Conservation (phyloP, 2,888 invertebrate species). For the Troglohyphantes excavatus region DNA sequence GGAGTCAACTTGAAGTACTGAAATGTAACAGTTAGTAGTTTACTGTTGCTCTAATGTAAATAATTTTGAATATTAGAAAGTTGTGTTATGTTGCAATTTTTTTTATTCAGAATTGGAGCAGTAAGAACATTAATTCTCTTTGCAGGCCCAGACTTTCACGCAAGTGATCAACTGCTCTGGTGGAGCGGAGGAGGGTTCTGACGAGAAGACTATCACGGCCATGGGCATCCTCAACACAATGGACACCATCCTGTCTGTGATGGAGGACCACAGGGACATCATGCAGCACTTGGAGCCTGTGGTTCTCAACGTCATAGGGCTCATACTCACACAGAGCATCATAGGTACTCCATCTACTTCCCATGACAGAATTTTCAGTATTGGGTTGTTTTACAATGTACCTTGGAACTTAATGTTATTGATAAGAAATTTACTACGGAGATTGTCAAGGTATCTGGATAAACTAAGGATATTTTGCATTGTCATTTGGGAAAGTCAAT, state of each 20-base stretch:
- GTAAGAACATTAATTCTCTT: too few species aligned
- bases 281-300: conserved; percentile 94
- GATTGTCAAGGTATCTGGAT: too few species aligned
- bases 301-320: conserved; percentile 91
- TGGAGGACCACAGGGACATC: conserved; percentile 90
- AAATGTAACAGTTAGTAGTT: too few species aligned
- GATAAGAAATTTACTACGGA: too few species aligned
- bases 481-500: too few species aligned
- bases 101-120: conserved; percentile 24
- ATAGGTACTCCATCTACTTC: too few species aligned
- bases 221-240: conserved; percentile 98
- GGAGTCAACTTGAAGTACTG: too few species aligned
- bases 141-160: conserved; percentile 79
- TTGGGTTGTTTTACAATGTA: too few species aligned
- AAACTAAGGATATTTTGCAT: too few species aligned
- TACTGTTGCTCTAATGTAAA: too few species aligned
- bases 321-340: conserved; percentile 88
- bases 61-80: background rate
- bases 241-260: conserved; percentile 95
- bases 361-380: too few species aligned
- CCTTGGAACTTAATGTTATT: too few species aligned
- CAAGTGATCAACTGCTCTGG: conserved; percentile 79
- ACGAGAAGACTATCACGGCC: conserved; percentile 97
- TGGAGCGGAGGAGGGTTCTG: conserved; percentile 85
- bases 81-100: background rate